phyloP scores from a whole-genome alignment of 1,140 invertebrate genomes.

The Meloidogyne floridensis region DNA sequence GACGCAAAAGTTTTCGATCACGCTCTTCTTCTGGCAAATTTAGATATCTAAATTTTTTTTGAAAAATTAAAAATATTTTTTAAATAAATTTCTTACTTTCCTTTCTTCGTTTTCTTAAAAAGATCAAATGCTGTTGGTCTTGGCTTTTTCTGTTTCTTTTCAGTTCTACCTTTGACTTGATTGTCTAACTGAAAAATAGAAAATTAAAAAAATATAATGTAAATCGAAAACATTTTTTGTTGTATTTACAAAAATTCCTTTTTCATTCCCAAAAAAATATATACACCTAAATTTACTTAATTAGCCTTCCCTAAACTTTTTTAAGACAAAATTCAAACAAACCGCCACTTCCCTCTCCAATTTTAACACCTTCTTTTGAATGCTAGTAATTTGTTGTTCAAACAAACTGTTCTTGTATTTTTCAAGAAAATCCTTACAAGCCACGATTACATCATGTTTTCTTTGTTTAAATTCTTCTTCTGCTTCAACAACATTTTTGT shows the following conservation, averaged over 20 bases:
- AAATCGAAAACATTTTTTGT: too few species aligned
- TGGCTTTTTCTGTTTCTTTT: background rate
- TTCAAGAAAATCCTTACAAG: background rate
- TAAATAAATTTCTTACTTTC: background rate
- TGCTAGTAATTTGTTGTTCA: background rate
- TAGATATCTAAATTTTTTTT: background rate
- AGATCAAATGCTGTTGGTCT: slow-evolving; percentile 6
- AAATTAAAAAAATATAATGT: too few species aligned
- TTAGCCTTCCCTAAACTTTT: too few species aligned
- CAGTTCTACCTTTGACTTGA: background rate
- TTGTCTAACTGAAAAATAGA: background rate
- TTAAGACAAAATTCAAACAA: background rate
- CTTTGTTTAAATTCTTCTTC: slow-evolving; percentile 4
- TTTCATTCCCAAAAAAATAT: too few species aligned
- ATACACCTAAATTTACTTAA: too few species aligned
- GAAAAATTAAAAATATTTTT: background rate
- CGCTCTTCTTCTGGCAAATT: background rate
- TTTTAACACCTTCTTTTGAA: background rate
- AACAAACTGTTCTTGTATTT: background rate
- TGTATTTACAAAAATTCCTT: too few species aligned
- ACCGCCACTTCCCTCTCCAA: background rate
- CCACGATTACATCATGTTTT: background rate
- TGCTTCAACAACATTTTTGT: background rate
- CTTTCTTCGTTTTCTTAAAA: background rate
- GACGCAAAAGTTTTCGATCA: background rate